Evolutionary conservation across 2,797 vertebrate species (phyloP).

Genomic region (Malacoraja senta): DNA sequence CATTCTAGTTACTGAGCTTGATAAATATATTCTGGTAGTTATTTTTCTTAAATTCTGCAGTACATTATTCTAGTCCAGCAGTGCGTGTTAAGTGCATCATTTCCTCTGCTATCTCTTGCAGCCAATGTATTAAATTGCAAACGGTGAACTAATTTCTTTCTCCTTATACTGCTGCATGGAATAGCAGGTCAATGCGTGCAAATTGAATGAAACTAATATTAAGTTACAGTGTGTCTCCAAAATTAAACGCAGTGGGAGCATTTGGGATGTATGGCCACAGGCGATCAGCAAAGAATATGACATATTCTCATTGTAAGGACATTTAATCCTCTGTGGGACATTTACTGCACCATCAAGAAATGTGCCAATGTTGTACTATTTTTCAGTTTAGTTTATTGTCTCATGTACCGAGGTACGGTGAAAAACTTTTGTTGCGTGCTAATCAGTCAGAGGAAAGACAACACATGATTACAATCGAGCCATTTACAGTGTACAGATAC

Average conservation of each 20-base stretch:
- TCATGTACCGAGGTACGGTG: no score
- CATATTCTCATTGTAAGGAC: not conserved
- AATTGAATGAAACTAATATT: not conserved
- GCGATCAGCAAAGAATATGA: not conserved
- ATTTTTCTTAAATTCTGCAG: not conserved
- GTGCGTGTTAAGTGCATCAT: not conserved
- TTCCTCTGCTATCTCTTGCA: not conserved
- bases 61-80: slow-evolving; percentile 12
- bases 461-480: no score
- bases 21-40: slow-evolving; percentile 14
- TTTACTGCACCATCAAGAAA: not conserved
- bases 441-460: no score
- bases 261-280: not conserved
- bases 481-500: no score
- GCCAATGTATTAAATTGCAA: not conserved
- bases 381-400: not conserved
- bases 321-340: not conserved
- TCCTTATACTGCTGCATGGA: not conserved
- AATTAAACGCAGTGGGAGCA: slow-evolving; percentile 28
- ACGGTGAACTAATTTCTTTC: slow-evolving; percentile 26
- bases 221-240: not conserved
- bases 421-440: no score
- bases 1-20: not conserved
- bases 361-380: not conserved
- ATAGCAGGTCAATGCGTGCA: not conserved